These are phyloP conservation scores for Priocnemis perturbator DNA, from an alignment of 2,888 invertebrate genomes.

Conservation along the genomic window DNA sequence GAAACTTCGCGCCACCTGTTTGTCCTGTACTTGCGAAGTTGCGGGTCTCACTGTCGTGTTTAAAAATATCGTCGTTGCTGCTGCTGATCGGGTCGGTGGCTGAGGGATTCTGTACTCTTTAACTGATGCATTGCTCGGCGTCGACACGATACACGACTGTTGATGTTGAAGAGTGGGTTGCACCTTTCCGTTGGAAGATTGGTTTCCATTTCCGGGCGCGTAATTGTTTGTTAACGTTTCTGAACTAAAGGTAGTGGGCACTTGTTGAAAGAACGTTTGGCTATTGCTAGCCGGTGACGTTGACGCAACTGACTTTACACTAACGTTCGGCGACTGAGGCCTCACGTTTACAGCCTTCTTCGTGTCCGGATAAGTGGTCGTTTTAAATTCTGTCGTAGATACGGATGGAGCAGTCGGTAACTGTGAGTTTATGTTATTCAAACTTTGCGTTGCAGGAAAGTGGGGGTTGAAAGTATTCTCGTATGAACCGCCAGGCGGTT, in stretches of 20 bases:
- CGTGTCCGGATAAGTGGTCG: slow-evolving; percentile 62
- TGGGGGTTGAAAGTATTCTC: slow-evolving; percentile 83
- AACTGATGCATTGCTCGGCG: slow-evolving; percentile 79
- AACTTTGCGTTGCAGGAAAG: slow-evolving; percentile 81
- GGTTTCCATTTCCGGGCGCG: slow-evolving; percentile 74
- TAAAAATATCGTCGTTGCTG: slow-evolving; percentile 72
- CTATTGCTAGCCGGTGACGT: slow-evolving; percentile 78
- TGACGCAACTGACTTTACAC: slow-evolving; percentile 75
- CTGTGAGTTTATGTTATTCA: slow-evolving; percentile 82
- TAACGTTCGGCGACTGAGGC: slow-evolving; percentile 76
- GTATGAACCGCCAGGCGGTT: slow-evolving; percentile 77
- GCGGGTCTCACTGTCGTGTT: slow-evolving; percentile 63
- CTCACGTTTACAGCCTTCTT: slow-evolving; percentile 77
- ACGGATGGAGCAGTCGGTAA: slow-evolving; percentile 76
- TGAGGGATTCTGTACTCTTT: slow-evolving; percentile 82
- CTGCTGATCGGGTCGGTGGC: slow-evolving; percentile 75
- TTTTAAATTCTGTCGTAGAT: slow-evolving; percentile 62
- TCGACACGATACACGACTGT: slow-evolving; percentile 85
- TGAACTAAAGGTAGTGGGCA: slow-evolving; percentile 79
- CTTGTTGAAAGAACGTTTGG: slow-evolving; percentile 81
- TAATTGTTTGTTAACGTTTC: slow-evolving; percentile 75
- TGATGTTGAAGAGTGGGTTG: slow-evolving; percentile 78
- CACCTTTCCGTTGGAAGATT: slow-evolving; percentile 64
- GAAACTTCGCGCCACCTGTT: slow-evolving; percentile 77
- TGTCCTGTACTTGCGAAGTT: slow-evolving; percentile 63